Evolutionary conservation across 1,140 invertebrate species (phyloP).

Genomic region (Nasonia vitripennis): DNA sequence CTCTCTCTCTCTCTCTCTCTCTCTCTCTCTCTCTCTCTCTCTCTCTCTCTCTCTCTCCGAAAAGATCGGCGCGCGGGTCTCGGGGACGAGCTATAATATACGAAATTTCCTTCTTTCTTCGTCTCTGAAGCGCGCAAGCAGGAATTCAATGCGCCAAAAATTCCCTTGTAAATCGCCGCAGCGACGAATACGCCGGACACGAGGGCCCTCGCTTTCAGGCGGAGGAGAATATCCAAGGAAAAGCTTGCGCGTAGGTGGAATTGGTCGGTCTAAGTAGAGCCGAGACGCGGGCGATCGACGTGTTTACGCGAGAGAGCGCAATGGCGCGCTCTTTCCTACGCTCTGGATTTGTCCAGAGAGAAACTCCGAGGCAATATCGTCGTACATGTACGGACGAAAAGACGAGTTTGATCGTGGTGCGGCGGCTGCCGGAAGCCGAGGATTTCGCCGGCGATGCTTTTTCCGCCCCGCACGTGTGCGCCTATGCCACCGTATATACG

Average conservation of each 20-base stretch:
- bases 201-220: not conserved
- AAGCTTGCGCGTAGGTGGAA: not conserved
- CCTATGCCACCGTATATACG: not conserved
- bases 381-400: not conserved
- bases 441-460: conserved; percentile 16
- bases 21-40: not conserved
- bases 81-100: too few species aligned
- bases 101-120: not conserved
- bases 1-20: not conserved
- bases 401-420: conserved; percentile 10
- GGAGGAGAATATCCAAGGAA: not conserved
- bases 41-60: not conserved
- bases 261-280: not conserved
- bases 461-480: not conserved
- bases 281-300: conserved; percentile 4
- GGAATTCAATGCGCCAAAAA: conserved; percentile 31
- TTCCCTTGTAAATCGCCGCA: conserved; percentile 15
- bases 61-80: not conserved
- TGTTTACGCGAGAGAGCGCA: conserved; percentile 20
- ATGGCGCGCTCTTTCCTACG: not conserved
- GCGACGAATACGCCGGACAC: not conserved
- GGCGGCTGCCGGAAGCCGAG: not conserved
- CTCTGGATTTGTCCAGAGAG: not conserved
- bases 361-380: conserved; percentile 4
- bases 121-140: not conserved